phyloP scores from a whole-genome alignment of 2,797 vertebrate species.

The Malurus leucopterus region DNA sequence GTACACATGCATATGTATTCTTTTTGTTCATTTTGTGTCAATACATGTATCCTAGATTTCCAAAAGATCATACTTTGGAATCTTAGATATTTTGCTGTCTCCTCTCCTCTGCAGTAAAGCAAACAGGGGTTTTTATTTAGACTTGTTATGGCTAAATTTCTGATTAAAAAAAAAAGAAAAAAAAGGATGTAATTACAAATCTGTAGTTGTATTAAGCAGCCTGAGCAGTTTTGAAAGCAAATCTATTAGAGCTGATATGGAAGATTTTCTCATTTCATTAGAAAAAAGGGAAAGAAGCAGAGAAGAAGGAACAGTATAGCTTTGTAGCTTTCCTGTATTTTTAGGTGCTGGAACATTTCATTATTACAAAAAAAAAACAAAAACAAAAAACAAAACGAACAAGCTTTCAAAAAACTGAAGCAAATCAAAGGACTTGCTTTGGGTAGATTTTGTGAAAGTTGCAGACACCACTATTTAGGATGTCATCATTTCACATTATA shows the following conservation, averaged over 20 bases:
- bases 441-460: slow-evolving; percentile 13
- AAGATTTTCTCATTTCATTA: not conserved
- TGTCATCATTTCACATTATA: slow-evolving; percentile 56
- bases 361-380: not conserved
- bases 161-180: not conserved
- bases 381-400: not conserved
- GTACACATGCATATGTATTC: not conserved
- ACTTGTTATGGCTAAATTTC: not conserved
- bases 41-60: not conserved
- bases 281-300: not conserved
- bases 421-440: slow-evolving; percentile 10
- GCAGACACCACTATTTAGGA: slow-evolving; percentile 36
- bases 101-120: not conserved
- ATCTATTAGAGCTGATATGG: not conserved
- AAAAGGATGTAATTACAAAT: not conserved
- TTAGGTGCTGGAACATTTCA: slow-evolving; percentile 9
- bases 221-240: not conserved
- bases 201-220: not conserved
- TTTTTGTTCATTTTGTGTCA: not conserved
- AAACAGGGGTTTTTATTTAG: not conserved
- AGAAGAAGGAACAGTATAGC: not conserved
- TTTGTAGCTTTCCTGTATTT: not conserved
- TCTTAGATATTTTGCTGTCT: not conserved
- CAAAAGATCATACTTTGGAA: not conserved
- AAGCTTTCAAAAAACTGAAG: not conserved